Evolutionary conservation across 2,113 vertebrate genomes (phyloP).

Genomic region (Vulpes vulpes): DNA sequence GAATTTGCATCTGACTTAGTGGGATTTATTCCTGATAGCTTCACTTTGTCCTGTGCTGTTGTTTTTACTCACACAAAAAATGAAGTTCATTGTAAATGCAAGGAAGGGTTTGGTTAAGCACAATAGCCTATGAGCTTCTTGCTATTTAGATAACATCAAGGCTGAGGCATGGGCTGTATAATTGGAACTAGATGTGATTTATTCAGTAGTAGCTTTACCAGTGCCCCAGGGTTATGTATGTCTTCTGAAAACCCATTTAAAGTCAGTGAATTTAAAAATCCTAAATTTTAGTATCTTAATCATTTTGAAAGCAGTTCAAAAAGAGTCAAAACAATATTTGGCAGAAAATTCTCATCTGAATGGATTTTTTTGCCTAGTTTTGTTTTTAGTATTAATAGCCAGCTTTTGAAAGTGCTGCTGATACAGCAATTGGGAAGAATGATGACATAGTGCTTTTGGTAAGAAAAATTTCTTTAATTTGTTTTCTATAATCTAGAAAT

Average conservation of each 20-base stretch:
- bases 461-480: constrained; percentile 79
- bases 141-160: constrained; percentile 90
- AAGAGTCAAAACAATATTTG: constrained; percentile 80
- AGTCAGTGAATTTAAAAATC: constrained; percentile 76
- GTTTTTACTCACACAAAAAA: constrained; percentile 21
- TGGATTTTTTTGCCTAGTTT: constrained; percentile 68
- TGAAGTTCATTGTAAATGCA: constrained; percentile 90
- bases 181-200: constrained; percentile 72
- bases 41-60: neutral
- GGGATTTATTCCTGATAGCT: constrained; percentile 49
- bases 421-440: constrained; percentile 81
- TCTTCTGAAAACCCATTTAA: constrained; percentile 80
- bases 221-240: constrained; percentile 67
- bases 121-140: constrained; percentile 90
- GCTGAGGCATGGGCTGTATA: constrained; percentile 79
- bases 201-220: constrained; percentile 79
- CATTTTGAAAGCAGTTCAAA: constrained; percentile 86
- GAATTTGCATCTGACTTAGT: neutral
- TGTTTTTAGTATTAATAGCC: constrained; percentile 81
- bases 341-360: constrained; percentile 40
- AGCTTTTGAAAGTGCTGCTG: constrained; percentile 74
- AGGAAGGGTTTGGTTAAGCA: constrained; percentile 96
- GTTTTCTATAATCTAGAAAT: constrained; percentile 52
- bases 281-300: constrained; percentile 86
- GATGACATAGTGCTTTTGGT: constrained; percentile 82